Conservation (phyloP, 2,113 vertebrate species). For the Bufo gargarizans region DNA sequence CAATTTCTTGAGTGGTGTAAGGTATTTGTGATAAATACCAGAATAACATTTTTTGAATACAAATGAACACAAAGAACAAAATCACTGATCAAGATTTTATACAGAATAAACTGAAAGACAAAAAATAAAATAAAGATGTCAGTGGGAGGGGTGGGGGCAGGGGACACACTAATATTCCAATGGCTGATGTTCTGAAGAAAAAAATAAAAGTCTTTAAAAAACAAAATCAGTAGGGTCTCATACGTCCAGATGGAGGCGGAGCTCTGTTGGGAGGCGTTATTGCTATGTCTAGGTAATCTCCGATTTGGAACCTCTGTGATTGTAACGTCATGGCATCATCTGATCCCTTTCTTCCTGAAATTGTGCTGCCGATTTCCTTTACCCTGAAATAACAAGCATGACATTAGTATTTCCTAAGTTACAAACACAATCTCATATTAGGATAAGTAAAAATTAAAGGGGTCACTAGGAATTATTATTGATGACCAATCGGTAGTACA, state of each 20-base stretch:
- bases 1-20: too few relatives aligned
- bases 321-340: slow-evolving; percentile 97
- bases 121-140: neutral
- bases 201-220: slow-evolving; percentile 66
- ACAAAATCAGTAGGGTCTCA: slow-evolving; percentile 89
- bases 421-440: neutral
- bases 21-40: too few relatives aligned
- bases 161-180: neutral
- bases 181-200: neutral
- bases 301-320: slow-evolving; percentile 97
- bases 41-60: neutral
- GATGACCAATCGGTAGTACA: too few relatives aligned
- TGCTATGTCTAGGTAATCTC: slow-evolving; percentile 95
- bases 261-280: slow-evolving; percentile 94
- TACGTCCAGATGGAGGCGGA: slow-evolving; percentile 84
- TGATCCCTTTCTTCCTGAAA: slow-evolving; percentile 92
- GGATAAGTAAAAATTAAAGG: too few relatives aligned
- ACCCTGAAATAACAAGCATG: slow-evolving; percentile 72
- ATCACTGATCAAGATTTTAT: slow-evolving; percentile 16
- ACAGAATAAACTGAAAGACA: slow-evolving; percentile 2
- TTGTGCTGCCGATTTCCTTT: slow-evolving; percentile 93
- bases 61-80: neutral
- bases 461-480: too few relatives aligned
- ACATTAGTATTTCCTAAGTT: neutral
- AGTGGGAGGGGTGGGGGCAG: neutral